A percentile compares a stretch with the other conserved stretches of the same genome.
These are phyloP conservation scores for Alauda arvensis DNA, from an alignment of 2,797 vertebrate genomes.

Conservation along the genomic window DNA sequence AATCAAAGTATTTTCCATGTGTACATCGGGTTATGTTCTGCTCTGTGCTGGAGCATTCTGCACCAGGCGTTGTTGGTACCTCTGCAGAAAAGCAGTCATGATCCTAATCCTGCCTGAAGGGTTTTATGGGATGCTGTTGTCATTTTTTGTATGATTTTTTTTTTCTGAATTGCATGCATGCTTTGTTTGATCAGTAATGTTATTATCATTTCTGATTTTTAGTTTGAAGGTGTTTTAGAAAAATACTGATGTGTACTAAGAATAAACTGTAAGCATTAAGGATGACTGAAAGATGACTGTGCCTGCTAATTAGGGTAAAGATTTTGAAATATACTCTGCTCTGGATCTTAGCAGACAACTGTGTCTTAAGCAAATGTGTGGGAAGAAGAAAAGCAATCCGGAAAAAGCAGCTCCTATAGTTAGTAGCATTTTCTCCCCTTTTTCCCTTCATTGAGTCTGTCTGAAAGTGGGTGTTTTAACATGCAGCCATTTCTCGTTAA, in stretches of 20 bases:
- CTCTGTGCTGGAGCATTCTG: not conserved
- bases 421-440: conserved; percentile 66
- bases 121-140: not conserved
- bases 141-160: not conserved
- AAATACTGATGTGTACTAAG: conserved; percentile 3
- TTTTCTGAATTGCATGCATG: not conserved
- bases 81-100: not conserved
- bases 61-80: not conserved
- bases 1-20: not conserved
- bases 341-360: conserved; percentile 68
- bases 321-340: conserved; percentile 63
- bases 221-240: not conserved
- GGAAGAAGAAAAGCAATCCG: conserved; percentile 68
- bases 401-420: conserved; percentile 69
- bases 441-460: conserved; percentile 67
- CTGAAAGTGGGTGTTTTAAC: conserved; percentile 72
- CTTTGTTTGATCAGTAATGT: not conserved
- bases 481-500: conserved; percentile 69
- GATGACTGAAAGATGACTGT: conserved; percentile 59
- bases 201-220: conserved; percentile 9
- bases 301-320: conserved; percentile 64
- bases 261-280: conserved; percentile 9
- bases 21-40: not conserved
- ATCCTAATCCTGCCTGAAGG: not conserved
- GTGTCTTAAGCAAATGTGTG: conserved; percentile 68